A percentile compares a stretch with the other conserved stretches of the same genome.
phyloP scores from a whole-genome alignment of 2,888 invertebrate species.

The Sarcophaga subvicina region DNA sequence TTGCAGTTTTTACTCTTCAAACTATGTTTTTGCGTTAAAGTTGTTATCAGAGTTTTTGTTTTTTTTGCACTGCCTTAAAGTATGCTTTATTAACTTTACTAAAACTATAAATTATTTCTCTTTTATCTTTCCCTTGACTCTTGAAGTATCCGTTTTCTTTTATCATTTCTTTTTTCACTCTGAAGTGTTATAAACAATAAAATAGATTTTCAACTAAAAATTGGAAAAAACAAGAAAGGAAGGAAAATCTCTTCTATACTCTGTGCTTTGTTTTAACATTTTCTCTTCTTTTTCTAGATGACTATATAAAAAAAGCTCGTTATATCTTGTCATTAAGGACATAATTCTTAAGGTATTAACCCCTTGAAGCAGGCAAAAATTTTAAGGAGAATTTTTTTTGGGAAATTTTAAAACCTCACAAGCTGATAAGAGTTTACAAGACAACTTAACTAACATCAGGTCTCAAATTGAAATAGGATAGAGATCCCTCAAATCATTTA shows the following conservation, averaged over 20 bases:
- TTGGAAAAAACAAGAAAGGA: neutral
- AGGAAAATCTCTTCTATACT: conserved; percentile 29
- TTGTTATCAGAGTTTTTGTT: neutral
- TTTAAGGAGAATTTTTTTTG: no score
- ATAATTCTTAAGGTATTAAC: conserved; percentile 44
- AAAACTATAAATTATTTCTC: conserved; percentile 54
- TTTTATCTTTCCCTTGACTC: conserved; percentile 36
- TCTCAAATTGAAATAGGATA: no score
- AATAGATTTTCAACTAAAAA: conserved; percentile 20
- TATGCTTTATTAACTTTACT: conserved; percentile 51
- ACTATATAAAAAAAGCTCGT: conserved; percentile 29
- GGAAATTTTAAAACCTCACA: no score
- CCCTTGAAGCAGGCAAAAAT: conserved; percentile 19
- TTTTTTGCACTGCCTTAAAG: conserved; percentile 27
- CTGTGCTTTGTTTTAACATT: conserved; percentile 28
- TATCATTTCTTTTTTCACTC: conserved; percentile 10
- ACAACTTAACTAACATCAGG: no score
- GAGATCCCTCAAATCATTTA: no score
- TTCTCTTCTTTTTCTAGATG: conserved; percentile 13
- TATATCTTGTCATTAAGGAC: conserved; percentile 34
- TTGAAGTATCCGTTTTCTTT: neutral
- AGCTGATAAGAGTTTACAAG: no score
- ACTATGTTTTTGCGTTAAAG: conserved; percentile 51
- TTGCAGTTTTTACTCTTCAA: conserved; percentile 32
- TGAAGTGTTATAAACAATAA: neutral